Conservation (phyloP, 2,113 vertebrate species). For the Anguilla rostrata region DNA sequence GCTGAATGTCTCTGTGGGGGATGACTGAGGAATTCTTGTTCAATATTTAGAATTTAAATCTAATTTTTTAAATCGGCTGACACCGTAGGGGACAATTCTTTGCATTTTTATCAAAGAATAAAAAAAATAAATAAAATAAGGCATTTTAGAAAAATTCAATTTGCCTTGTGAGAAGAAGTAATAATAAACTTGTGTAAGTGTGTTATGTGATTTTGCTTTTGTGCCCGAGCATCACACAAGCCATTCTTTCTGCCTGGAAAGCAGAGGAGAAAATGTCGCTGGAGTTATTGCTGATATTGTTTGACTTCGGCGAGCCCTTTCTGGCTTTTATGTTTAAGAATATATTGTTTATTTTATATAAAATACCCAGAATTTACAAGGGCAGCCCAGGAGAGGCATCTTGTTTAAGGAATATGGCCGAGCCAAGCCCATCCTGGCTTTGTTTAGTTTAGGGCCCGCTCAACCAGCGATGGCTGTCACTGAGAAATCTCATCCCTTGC, state of each 20-base stretch:
- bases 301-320: background rate
- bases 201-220: constrained; percentile 16
- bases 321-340: background rate
- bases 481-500: background rate
- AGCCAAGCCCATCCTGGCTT: background rate
- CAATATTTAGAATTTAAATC: constrained; percentile 54
- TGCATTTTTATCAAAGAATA: constrained; percentile 43
- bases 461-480: background rate
- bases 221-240: constrained; percentile 1
- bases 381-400: background rate
- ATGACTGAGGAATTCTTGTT: constrained; percentile 43
- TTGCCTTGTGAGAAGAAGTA: constrained; percentile 11
- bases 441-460: background rate
- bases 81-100: constrained; percentile 34
- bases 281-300: background rate
- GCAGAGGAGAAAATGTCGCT: background rate
- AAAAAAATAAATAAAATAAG: constrained; percentile 16
- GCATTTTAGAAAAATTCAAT: constrained; percentile 27
- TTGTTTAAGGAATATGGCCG: background rate
- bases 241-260: background rate
- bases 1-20: constrained; percentile 46
- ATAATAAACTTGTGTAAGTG: constrained; percentile 21
- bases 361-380: background rate
- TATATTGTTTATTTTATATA: background rate
- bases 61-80: constrained; percentile 48